Evolutionary conservation across 2,888 invertebrate species (phyloP), one percentile per base, ranked within the genome.

Genomic region (Tubulanus polymorphus): DNA sequence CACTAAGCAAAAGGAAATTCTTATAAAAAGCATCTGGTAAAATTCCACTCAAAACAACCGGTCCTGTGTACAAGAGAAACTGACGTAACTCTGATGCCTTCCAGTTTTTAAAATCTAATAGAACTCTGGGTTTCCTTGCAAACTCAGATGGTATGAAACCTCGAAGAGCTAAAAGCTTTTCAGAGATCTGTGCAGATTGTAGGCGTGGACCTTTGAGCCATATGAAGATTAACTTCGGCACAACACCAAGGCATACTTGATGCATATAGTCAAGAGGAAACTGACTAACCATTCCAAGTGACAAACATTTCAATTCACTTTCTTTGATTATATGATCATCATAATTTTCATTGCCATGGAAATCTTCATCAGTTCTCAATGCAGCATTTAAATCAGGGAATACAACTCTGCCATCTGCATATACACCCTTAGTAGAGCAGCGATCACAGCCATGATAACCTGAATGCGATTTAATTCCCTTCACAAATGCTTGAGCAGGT

Each of bases 61-160:
- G 63, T 0, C 68, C 72, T 27, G 63, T 64, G 49, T 73, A 71
- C 32, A 73, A 54, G 0, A 71, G 29, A 52, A 71, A 61, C 29
- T 64, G 62, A 23, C 69, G 45, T 27, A 65, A 68, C 51, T 73
- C 72, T n/a, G 72, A 70, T 18, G 68, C 71, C 62, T 73, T 73
- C 67, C 68, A 73, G 10, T 62, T 56, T 18, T 66, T 62, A 18
- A 66, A 15, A 8, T 69, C 63, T 48, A 23, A 46, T n/a, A 74
- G 47, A 1, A 64, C 37, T 51, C 71, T 60, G 10, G 67, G 68
- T 51, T 66, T 66, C 25, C 70, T 50, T 18, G 60, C 60, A 64
- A 72, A 73, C 54, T 73, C 72, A 26, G 50, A 46, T n/a, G 65
- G 65, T 6, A 65, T 15, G 15, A 50, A 49, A 23, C 54, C 50